A percentile compares a stretch with the other conserved stretches of the same genome.
Conservation (phyloP, 2,888 invertebrate species). For the Philonicus albiceps region DNA sequence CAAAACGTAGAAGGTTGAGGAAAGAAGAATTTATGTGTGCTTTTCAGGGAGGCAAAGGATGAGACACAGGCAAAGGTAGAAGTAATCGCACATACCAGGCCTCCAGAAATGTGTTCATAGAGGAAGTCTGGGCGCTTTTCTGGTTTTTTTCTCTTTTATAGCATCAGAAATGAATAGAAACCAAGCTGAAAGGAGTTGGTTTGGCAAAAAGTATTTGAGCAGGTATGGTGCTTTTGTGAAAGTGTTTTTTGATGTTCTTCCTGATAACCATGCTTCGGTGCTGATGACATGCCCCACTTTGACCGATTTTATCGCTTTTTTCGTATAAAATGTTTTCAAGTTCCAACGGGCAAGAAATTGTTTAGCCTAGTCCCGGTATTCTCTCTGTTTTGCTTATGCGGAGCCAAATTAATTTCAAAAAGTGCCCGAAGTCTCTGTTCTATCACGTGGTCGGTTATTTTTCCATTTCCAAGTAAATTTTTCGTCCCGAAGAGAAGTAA, state of each 20-base stretch:
- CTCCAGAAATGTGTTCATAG: slow-evolving; percentile 16
- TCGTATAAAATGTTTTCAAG: slow-evolving; percentile 15
- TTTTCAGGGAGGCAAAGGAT: not conserved
- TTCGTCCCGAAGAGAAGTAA: not conserved
- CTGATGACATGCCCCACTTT: slow-evolving; percentile 1
- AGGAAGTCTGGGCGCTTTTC: not conserved
- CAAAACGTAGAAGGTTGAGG: not conserved
- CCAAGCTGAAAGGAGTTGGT: slow-evolving; percentile 13
- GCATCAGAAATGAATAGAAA: slow-evolving; percentile 24
- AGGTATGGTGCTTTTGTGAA: slow-evolving; percentile 31
- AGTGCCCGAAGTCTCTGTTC: not conserved
- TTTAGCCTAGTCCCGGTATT: not conserved
- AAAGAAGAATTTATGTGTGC: slow-evolving; percentile 5
- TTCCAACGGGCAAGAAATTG: not conserved
- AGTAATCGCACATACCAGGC: slow-evolving; percentile 29
- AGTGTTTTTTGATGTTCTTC: slow-evolving; percentile 46
- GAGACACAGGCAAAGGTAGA: not conserved
- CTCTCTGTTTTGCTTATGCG: not conserved
- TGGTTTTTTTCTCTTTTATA: not conserved
- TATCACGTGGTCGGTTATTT: not conserved
- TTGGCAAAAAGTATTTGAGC: not conserved
- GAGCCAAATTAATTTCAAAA: slow-evolving; percentile 5
- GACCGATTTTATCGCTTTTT: slow-evolving; percentile 6
- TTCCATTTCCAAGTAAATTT: not conserved
- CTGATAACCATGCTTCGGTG: slow-evolving; percentile 38